Evolutionary conservation across 2,888 invertebrate genomes (phyloP).

Genomic region (Hypomecis atomaria): DNA sequence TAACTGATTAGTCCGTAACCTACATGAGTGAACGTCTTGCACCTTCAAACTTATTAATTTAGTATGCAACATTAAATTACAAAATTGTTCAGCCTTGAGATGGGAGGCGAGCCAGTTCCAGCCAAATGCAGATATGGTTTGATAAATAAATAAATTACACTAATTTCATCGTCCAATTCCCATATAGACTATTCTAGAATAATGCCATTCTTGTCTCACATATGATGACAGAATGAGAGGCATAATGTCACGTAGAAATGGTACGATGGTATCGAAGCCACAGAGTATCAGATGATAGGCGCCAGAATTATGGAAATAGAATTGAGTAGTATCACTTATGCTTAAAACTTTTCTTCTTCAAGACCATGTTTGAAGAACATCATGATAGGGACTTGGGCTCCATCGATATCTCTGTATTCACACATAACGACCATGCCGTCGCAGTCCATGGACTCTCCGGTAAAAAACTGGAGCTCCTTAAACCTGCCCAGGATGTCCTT

Average conservation of each 20-base stretch:
- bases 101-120: too few species aligned
- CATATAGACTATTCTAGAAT: too few species aligned
- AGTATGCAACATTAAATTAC: too few species aligned
- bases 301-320: constrained; percentile 53
- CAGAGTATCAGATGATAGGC: constrained; percentile 65
- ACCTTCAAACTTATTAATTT: too few species aligned
- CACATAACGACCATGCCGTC: constrained; percentile 97
- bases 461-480: constrained; percentile 96
- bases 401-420: constrained; percentile 96
- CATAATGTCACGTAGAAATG: too few species aligned
- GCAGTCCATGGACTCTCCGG: constrained; percentile 96
- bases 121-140: constrained; percentile 56
- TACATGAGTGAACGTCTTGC: too few species aligned
- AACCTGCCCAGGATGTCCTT: constrained; percentile 95
- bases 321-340: constrained; percentile 68
- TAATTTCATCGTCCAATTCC: too few species aligned
- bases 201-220: too few species aligned
- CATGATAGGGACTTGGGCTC: constrained; percentile 92
- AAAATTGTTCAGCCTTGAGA: too few species aligned
- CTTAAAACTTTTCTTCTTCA: constrained; percentile 96
- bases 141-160: constrained; percentile 70
- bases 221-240: too few species aligned
- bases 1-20: too few species aligned
- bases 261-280: too few species aligned
- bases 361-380: constrained; percentile 99